phyloP scores from a whole-genome alignment of 2,113 vertebrate species.

The Vimba vimba region DNA sequence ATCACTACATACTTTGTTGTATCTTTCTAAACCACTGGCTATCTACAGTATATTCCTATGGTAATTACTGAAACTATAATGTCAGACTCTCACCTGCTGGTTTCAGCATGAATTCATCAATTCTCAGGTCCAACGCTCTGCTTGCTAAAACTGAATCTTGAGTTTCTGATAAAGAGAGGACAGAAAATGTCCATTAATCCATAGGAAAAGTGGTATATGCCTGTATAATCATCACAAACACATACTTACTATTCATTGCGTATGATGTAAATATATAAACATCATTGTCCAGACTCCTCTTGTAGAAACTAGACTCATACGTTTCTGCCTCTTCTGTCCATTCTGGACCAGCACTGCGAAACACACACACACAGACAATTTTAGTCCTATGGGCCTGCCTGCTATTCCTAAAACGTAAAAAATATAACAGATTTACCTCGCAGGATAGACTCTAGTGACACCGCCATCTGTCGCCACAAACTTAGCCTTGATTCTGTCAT shows the following conservation, averaged over 20 bases:
- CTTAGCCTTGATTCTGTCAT: slow-evolving; percentile 81
- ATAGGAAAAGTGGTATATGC: background rate
- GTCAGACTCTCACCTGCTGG: slow-evolving; percentile 83
- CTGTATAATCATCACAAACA: background rate
- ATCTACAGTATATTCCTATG: background rate
- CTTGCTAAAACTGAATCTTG: slow-evolving; percentile 92
- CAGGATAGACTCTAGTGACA: slow-evolving; percentile 93
- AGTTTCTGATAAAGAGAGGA: slow-evolving; percentile 63
- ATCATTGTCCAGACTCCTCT: slow-evolving; percentile 92
- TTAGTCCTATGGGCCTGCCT: background rate
- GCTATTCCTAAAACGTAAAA: background rate
- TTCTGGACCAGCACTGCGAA: slow-evolving; percentile 79
- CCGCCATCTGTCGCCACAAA: slow-evolving; percentile 97
- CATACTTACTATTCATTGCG: slow-evolving; percentile 81
- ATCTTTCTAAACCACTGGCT: background rate
- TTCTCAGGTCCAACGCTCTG: slow-evolving; percentile 86
- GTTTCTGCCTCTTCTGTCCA: slow-evolving; percentile 91
- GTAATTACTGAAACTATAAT: background rate
- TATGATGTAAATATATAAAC: slow-evolving; percentile 92
- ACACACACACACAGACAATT: background rate
- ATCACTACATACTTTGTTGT: background rate
- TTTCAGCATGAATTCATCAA: slow-evolving; percentile 83
- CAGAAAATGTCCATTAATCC: background rate
- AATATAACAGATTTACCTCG: slow-evolving; percentile 79
- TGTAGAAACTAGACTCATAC: slow-evolving; percentile 95